A percentile compares a stretch with the other conserved stretches of the same genome.
Conservation (phyloP, 2,797 vertebrate genomes). For the Australoheros facetus region DNA sequence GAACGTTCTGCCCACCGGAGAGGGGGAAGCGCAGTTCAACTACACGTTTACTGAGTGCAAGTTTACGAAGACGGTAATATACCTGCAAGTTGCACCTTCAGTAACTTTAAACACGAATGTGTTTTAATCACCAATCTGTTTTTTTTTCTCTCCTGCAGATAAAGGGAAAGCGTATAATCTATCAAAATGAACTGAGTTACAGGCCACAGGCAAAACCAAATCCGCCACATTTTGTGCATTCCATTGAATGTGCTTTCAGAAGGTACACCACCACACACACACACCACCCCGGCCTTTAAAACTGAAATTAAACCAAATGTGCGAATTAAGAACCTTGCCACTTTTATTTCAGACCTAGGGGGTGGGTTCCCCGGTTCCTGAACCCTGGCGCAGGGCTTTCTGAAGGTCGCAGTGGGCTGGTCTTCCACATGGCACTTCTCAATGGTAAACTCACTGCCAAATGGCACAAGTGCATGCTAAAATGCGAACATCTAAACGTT, state of each 20-base stretch:
- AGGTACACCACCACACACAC: slow-evolving; percentile 61
- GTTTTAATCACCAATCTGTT: not conserved
- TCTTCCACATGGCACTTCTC: slow-evolving; percentile 78
- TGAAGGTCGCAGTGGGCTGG: slow-evolving; percentile 57
- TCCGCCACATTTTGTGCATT: slow-evolving; percentile 43
- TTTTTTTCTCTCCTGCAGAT: slow-evolving; percentile 46
- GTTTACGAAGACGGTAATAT: slow-evolving; percentile 69
- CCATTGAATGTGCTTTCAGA: slow-evolving; percentile 63
- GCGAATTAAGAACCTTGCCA: accelerated
- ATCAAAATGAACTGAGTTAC: slow-evolving; percentile 66
- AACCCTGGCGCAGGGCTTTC: slow-evolving; percentile 52
- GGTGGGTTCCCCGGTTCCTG: slow-evolving; percentile 54
- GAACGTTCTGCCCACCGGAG: slow-evolving; percentile 32
- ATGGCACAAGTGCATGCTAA: accelerated
- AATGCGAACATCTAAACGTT: not conserved
- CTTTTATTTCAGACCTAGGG: slow-evolving; percentile 57
- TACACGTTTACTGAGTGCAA: slow-evolving; percentile 62
- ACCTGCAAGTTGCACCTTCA: not conserved
- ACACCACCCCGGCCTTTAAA: not conserved
- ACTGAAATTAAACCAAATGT: not conserved
- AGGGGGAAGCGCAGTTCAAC: slow-evolving; percentile 58
- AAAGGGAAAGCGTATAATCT: slow-evolving; percentile 61
- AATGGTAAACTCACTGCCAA: slow-evolving; percentile 58
- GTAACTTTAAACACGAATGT: not conserved
- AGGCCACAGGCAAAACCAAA: slow-evolving; percentile 53